Evolutionary conservation across 2,113 vertebrate genomes (phyloP).

Genomic region (Toxotes jaculatrix): DNA sequence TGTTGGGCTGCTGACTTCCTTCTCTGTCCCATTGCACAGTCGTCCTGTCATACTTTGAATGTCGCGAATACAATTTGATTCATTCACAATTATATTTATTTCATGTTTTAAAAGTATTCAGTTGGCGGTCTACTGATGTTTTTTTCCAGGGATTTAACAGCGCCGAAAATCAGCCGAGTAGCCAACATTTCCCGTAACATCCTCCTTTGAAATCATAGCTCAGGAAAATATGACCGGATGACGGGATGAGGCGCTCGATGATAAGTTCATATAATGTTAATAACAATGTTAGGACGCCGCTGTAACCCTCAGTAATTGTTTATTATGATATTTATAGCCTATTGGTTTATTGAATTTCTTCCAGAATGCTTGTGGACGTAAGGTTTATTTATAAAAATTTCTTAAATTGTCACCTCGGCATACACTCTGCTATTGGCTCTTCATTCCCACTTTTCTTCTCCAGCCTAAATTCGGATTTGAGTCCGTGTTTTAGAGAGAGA

Average conservation of each 20-base stretch:
- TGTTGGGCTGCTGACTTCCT: slow-evolving; percentile 42
- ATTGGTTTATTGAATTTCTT: not conserved
- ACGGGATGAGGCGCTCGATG: slow-evolving; percentile 46
- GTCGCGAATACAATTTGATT: not conserved
- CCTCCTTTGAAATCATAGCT: slow-evolving; percentile 44
- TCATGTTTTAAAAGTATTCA: not conserved
- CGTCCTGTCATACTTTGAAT: not conserved
- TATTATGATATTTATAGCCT: not conserved
- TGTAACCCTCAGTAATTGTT: not conserved
- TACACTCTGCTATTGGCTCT: not conserved
- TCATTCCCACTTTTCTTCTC: not conserved
- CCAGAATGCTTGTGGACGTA: not conserved
- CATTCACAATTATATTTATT: not conserved
- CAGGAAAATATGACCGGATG: slow-evolving; percentile 40
- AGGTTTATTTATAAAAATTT: not conserved
- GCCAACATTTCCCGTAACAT: slow-evolving; percentile 49
- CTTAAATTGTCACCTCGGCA: not conserved
- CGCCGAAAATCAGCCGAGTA: slow-evolving; percentile 2
- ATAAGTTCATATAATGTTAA: slow-evolving; percentile 28
- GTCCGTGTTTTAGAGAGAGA: not conserved
- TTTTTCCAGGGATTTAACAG: slow-evolving; percentile 2
- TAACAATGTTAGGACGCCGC: not conserved
- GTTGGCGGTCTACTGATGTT: not conserved
- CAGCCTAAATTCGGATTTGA: not conserved
- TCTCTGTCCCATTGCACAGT: not conserved